Base-by-base conservation (phyloP, 2,113 vertebrate species). In the Hirundichthys speculiger region DNA sequence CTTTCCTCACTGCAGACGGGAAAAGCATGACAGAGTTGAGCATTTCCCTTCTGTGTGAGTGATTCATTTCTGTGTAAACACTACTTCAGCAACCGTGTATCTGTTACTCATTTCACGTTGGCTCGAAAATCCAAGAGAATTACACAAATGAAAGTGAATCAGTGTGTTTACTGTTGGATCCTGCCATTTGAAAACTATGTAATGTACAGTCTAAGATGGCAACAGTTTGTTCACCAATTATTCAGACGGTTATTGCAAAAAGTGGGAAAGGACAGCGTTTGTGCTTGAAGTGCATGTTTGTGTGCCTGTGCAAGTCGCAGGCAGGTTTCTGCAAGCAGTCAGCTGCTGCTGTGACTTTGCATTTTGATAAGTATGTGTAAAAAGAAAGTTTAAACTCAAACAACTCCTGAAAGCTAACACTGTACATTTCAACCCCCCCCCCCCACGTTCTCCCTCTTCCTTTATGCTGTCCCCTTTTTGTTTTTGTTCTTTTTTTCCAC, bases 271-370 rank as follows among this genome's bases (percentile, higher is more conserved):
- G 9, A 40, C 55, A 39, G 55, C 48, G 42, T 51, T 19, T 22
- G 40, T 9, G 15, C n/a, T 30, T 54, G 55, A 40, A 18, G 42
- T 51, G 55, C 24, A 3, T 65, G 13, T 45, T 16, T 58, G 14
- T 69, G 34, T 55, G 19, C 64, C 39, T 72, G 60, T 77, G 76
- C 69, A 74, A 74, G 77, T 46, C 47, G 22, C 24, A 68, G 87
- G 62, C 91, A 84, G 75, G 92, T 92, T 90, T 76, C 75, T 89
- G 79, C 91, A 89, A 73, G 92, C 40, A 39, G 62, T 87, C 54
- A 89, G 76, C 85, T 85, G 86, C 74, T 72, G 50, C 74, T 75
- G 40, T 16, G 24, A 72, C 62, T 60, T 69, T 71, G 69, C 67
- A 81, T 87, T 88, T 77, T 64, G 39, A 53, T 68, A 82, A 84